A percentile compares a stretch with the other conserved stretches of the same genome.
phyloP scores from a whole-genome alignment of 2,797 vertebrate genomes.

The Xenentodon cancila region DNA sequence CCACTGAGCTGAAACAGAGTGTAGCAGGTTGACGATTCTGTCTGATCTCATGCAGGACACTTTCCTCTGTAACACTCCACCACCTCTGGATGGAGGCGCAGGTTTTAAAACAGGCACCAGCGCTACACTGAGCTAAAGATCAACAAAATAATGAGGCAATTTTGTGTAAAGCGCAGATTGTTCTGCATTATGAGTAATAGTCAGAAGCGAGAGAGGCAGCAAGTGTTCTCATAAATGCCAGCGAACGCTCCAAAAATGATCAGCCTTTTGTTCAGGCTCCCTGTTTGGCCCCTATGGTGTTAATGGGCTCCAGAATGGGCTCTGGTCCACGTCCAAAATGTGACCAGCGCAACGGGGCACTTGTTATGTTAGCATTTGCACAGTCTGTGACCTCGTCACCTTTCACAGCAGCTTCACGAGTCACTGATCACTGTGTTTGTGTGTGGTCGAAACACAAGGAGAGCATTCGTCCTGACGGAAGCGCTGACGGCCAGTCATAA shows the following conservation, averaged over 20 bases:
- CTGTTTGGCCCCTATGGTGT: conserved; percentile 45
- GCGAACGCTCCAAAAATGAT: conserved; percentile 23
- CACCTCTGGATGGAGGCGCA: not conserved
- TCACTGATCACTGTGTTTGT: conserved; percentile 24
- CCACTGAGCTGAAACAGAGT: too few relatives aligned
- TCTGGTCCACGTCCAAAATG: conserved; percentile 36
- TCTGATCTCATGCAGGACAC: too few relatives aligned
- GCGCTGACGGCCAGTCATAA: not conserved
- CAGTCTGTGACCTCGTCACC: conserved; percentile 40
- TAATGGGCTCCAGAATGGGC: conserved; percentile 53
- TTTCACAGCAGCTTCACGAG: conserved; percentile 32
- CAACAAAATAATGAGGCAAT: conserved; percentile 8
- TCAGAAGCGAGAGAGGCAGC: conserved; percentile 23
- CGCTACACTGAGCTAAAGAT: not conserved
- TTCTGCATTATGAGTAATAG: conserved; percentile 14
- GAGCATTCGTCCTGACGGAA: conserved; percentile 1
- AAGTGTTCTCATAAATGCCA: conserved; percentile 7
- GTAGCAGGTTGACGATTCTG: too few relatives aligned
- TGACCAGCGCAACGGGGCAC: conserved; percentile 40
- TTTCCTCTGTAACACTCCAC: too few relatives aligned
- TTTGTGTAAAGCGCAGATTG: not conserved
- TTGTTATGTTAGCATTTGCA: conserved; percentile 31
- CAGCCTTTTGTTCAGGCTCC: conserved; percentile 16
- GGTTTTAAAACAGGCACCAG: not conserved
- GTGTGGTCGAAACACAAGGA: conserved; percentile 19